Evolutionary conservation across 2,888 invertebrate genomes (phyloP).

Genomic region (Galeruca laticollis): DNA sequence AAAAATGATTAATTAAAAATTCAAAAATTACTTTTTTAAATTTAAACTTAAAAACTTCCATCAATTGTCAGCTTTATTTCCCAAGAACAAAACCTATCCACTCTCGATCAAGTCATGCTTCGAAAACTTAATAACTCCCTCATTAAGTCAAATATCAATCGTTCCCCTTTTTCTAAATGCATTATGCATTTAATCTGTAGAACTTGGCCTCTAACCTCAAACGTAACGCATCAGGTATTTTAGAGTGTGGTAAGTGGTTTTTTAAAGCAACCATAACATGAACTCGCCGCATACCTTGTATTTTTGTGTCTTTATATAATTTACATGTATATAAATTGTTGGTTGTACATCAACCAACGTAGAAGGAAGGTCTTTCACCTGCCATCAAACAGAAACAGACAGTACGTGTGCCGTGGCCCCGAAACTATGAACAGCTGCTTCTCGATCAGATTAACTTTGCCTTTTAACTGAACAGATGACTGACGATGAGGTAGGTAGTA

Average conservation of each 20-base stretch:
- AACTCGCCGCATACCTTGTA: constrained; percentile 5
- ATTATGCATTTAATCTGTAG: constrained; percentile 3
- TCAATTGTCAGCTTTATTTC: too few species aligned
- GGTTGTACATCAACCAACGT: constrained; percentile 13
- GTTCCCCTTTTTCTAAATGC: not conserved
- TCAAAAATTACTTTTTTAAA: too few species aligned
- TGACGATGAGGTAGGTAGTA: constrained; percentile 19
- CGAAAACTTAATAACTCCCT: not conserved
- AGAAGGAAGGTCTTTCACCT: constrained; percentile 40
- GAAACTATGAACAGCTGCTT: constrained; percentile 34
- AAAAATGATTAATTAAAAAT: too few species aligned
- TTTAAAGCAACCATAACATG: constrained; percentile 3
- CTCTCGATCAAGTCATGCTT: not conserved
- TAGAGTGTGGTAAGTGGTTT: not conserved
- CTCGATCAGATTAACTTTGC: constrained; percentile 38
- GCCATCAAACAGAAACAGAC: constrained; percentile 18
- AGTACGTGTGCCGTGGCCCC: constrained; percentile 30
- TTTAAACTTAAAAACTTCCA: too few species aligned
- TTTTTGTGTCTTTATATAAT: constrained; percentile 5
- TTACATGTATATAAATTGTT: constrained; percentile 7
- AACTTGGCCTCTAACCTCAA: constrained; percentile 17
- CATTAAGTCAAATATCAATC: not conserved
- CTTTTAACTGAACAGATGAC: constrained; percentile 41
- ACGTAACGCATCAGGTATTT: constrained; percentile 12
- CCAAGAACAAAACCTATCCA: too few species aligned